Base-by-base conservation (phyloP, 37 sponge, comb jelly and placozoan genomes). In the Tethya wilhelma region DNA sequence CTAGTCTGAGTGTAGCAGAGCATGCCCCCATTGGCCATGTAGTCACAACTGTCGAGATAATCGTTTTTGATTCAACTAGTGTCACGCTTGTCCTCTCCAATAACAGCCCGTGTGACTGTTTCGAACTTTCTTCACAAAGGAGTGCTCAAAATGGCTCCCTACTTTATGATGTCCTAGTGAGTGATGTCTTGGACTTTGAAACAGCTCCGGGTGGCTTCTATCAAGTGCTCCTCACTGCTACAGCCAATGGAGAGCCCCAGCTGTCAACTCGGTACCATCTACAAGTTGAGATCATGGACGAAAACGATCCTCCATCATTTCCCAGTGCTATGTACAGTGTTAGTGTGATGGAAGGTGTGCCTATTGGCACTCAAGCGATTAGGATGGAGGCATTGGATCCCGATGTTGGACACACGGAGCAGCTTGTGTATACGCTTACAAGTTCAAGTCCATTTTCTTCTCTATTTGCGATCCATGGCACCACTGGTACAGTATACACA, bases 161-260 rank as follows among this genome's bases (percentile, higher is more conserved):
- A 1, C 30, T 14, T 20, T 72, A 20, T n/a, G n/a, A 45, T 30
- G 26, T 87, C 0, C 56, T 44, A 44, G 58, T 40, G 29, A 62
- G 37, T 17, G 44, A 12, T 57, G 57, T 67, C 2, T 67, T 93
- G 12, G 78, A 93, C 64, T 85, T 70, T 77, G 89, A 88, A 84
- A 41, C 59, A 39, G 39, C 25, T 38, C 79, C 84, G 9, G 12
- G 49, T 78, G 84, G 84, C 49, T 46, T 28, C n/a, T 67, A 75
- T 32, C 25, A 37, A 32, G 9, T 93, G 5, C 56, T 44, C 1
- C 60, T 93, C 1, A 71, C 41, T 38, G 93, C 93, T 40, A 62
- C 56, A 49, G 93, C 87, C 42, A 43, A 44, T 36, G 84, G 75
- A 17, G 45, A n/a, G 8, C 82, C 87, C 4, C 59, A 43, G 0